phyloP scores from a whole-genome alignment of 2,797 vertebrate genomes.

The Pseudotriccus pelzelni region DNA sequence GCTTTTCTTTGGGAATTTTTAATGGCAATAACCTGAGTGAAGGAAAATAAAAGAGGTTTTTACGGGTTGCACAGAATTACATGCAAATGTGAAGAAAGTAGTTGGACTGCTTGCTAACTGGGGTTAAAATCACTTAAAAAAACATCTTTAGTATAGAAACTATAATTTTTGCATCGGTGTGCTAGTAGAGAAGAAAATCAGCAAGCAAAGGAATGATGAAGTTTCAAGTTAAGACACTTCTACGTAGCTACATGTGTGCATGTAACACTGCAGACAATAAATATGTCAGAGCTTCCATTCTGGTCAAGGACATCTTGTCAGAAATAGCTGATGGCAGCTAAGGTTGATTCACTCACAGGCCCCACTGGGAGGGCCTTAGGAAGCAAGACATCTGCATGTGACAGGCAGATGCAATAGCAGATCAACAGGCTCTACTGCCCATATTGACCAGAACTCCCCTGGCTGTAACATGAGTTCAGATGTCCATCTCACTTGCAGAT shows the following conservation, averaged over 20 bases:
- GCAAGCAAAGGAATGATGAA: background rate
- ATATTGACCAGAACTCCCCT: background rate
- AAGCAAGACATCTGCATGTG: background rate
- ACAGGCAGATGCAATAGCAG: background rate
- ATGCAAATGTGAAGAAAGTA: background rate
- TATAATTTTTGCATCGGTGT: background rate
- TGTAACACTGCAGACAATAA: background rate
- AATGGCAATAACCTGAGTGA: background rate
- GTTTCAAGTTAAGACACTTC: background rate
- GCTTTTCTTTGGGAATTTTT: background rate
- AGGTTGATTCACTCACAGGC: background rate
- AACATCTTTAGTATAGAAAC: background rate
- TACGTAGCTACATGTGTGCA: background rate
- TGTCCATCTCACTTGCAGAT: background rate
- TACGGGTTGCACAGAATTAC: background rate
- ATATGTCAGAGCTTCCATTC: background rate
- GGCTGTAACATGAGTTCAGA: background rate
- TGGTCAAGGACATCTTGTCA: background rate
- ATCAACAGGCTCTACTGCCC: background rate
- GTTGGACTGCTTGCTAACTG: background rate
- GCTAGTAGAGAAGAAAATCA: background rate
- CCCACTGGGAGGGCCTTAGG: background rate
- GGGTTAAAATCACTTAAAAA: background rate
- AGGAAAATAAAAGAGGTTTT: background rate
- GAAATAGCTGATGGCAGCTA: background rate